Evolutionary conservation across 2,888 invertebrate genomes (phyloP).

Genomic region (Lasioglossum malachurum): DNA sequence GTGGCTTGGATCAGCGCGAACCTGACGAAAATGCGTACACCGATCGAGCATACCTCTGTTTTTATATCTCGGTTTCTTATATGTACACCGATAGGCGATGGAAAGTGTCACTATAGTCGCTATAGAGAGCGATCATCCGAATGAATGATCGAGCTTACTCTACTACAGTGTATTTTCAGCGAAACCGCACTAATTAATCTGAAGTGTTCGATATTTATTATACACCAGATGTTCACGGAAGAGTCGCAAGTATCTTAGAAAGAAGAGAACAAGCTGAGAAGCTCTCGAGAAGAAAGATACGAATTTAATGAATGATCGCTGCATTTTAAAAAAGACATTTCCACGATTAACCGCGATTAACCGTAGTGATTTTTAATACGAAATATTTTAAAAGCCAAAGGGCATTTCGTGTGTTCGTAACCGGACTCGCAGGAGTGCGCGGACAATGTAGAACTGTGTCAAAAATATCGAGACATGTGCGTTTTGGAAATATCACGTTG

Average conservation of each 20-base stretch:
- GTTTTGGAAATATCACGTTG: constrained; percentile 38
- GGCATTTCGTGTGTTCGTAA: constrained; percentile 28
- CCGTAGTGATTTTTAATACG: constrained; percentile 29
- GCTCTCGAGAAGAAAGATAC: constrained; percentile 35
- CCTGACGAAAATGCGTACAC: constrained; percentile 52
- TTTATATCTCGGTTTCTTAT: constrained; percentile 30
- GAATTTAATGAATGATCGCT: constrained; percentile 28
- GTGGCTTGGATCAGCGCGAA: constrained; percentile 36
- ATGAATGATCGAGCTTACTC: constrained; percentile 18
- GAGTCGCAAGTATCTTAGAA: constrained; percentile 43
- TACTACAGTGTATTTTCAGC: neutral
- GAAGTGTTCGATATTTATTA: constrained; percentile 31
- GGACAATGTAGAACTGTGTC: constrained; percentile 14
- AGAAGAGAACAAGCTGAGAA: constrained; percentile 37
- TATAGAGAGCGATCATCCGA: constrained; percentile 6
- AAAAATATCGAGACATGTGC: constrained; percentile 33
- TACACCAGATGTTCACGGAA: constrained; percentile 36
- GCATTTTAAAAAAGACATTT: constrained; percentile 36
- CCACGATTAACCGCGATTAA: constrained; percentile 19
- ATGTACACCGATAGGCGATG: constrained; percentile 34
- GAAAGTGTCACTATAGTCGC: constrained; percentile 46
- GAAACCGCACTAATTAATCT: constrained; percentile 16
- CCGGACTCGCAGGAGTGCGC: constrained; percentile 10
- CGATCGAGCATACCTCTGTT: constrained; percentile 51
- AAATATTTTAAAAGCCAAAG: constrained; percentile 28